These are phyloP conservation scores for Apomyelois bistriatella DNA, from an alignment of 2,888 invertebrate genomes.

Conservation along the genomic window DNA sequence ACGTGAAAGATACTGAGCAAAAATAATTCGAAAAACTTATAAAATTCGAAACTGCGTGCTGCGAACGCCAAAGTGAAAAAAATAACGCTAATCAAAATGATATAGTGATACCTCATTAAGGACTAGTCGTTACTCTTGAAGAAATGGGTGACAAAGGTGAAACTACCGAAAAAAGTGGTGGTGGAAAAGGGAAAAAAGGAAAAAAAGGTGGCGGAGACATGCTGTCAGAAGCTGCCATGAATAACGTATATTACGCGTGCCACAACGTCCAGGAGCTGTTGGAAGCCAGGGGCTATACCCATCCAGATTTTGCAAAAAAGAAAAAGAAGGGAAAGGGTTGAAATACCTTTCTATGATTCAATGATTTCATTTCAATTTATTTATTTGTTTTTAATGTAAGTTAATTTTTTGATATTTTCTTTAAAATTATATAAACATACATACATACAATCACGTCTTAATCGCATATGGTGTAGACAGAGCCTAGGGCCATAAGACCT, in stretches of 20 bases:
- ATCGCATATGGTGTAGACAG: no score
- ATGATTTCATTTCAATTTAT: background rate
- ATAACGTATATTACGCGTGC: slow-evolving; percentile 95
- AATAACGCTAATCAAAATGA: background rate
- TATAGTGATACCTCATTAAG: background rate
- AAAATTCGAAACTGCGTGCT: no score
- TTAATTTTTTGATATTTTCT: no score
- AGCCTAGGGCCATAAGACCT: no score
- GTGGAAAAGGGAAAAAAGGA: slow-evolving; percentile 73
- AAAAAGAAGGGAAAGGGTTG: slow-evolving; percentile 88
- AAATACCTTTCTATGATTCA: slow-evolving; percentile 7
- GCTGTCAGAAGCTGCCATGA: slow-evolving; percentile 94
- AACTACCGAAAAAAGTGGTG: slow-evolving; percentile 65
- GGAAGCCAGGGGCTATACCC: slow-evolving; percentile 91
- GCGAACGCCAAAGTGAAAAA: no score
- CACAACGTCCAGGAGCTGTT: slow-evolving; percentile 95
- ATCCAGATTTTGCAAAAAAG: slow-evolving; percentile 92
- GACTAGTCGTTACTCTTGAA: slow-evolving; percentile 26
- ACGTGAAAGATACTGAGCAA: slow-evolving; percentile 35
- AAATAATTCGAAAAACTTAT: no score
- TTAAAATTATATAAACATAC: no score
- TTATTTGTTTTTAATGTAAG: background rate
- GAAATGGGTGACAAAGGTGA: slow-evolving; percentile 54
- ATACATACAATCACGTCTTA: no score
- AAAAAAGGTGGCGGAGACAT: slow-evolving; percentile 87